Conservation (phyloP, 1,140 invertebrate genomes). For the Anthonomus grandis region DNA sequence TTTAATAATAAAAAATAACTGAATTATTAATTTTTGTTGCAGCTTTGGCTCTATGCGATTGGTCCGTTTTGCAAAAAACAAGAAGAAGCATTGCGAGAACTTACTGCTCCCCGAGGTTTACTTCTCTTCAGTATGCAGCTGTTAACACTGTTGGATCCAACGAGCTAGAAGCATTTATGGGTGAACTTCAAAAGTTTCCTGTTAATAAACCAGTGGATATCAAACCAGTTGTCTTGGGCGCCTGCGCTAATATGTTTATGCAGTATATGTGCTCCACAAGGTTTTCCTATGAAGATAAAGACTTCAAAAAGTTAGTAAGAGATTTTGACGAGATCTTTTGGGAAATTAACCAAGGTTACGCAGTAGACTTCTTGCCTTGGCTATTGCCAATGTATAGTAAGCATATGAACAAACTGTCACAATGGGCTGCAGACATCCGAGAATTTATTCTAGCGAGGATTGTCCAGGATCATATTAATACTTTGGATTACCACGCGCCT, state of each 20-base stretch:
- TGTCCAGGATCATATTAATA: constrained; percentile 59
- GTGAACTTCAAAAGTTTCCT: constrained; percentile 51
- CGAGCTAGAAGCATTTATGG: constrained; percentile 59
- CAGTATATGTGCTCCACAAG: constrained; percentile 78
- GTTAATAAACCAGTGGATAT: constrained; percentile 50
- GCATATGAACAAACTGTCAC: constrained; percentile 65
- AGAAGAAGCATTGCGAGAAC: constrained; percentile 72
- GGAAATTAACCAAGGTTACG: constrained; percentile 86
- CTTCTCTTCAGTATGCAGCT: constrained; percentile 64
- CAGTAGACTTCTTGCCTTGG: constrained; percentile 85
- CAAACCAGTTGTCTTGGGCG: constrained; percentile 63
- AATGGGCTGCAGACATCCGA: constrained; percentile 67
- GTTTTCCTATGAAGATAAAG: constrained; percentile 63
- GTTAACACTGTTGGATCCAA: constrained; percentile 62
- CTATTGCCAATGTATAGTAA: constrained; percentile 67
- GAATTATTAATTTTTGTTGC: constrained; percentile 32
- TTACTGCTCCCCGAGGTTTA: constrained; percentile 73
- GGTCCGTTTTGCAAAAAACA: constrained; percentile 76
- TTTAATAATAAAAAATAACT: neutral
- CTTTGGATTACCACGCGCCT: constrained; percentile 55
- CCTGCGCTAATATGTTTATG: constrained; percentile 80
- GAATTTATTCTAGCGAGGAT: constrained; percentile 72
- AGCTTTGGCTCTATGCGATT: constrained; percentile 56
- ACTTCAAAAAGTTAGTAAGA: constrained; percentile 62
- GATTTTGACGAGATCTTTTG: constrained; percentile 85